A percentile compares a stretch with the other conserved stretches of the same genome.
phyloP scores from a whole-genome alignment of 2,797 vertebrate species.

The Epinephelus malabaricus region DNA sequence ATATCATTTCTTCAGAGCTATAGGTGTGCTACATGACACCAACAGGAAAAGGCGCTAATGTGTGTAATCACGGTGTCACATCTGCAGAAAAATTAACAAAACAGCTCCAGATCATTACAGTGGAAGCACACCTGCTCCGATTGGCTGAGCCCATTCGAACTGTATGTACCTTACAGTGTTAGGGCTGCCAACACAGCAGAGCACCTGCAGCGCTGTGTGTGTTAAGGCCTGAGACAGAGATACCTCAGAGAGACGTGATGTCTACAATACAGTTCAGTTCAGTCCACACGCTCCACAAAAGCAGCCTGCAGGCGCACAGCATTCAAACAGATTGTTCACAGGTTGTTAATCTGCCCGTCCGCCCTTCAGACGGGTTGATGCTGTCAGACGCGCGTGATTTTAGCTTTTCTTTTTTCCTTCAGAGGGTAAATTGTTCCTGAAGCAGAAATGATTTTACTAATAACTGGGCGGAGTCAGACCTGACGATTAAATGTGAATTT shows the following conservation, averaged over 20 bases:
- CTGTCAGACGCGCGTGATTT: not conserved
- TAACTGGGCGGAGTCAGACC: not conserved
- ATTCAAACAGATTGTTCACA: constrained; percentile 10
- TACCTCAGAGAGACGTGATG: constrained; percentile 19
- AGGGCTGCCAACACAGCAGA: constrained; percentile 1
- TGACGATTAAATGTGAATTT: not conserved
- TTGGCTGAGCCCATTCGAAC: constrained; percentile 11
- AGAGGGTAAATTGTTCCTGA: too few species aligned
- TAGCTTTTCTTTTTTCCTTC: too few species aligned
- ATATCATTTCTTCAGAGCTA: not conserved
- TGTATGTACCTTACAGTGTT: constrained; percentile 3
- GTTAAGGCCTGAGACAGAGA: not conserved
- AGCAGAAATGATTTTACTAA: not conserved
- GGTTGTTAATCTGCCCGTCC: constrained; percentile 9
- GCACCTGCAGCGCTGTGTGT: constrained; percentile 1
- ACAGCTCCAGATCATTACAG: not conserved
- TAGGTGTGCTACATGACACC: not conserved
- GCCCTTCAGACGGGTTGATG: not conserved
- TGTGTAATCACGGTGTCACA: not conserved
- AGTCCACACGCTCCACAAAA: constrained; percentile 11
- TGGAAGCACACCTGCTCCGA: not conserved
- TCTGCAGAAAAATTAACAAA: not conserved
- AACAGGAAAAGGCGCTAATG: not conserved
- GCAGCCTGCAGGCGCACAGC: constrained; percentile 19
- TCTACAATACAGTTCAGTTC: constrained; percentile 10